phyloP scores from a whole-genome alignment of 2,113 vertebrate species.

The Crotalus tigris region DNA sequence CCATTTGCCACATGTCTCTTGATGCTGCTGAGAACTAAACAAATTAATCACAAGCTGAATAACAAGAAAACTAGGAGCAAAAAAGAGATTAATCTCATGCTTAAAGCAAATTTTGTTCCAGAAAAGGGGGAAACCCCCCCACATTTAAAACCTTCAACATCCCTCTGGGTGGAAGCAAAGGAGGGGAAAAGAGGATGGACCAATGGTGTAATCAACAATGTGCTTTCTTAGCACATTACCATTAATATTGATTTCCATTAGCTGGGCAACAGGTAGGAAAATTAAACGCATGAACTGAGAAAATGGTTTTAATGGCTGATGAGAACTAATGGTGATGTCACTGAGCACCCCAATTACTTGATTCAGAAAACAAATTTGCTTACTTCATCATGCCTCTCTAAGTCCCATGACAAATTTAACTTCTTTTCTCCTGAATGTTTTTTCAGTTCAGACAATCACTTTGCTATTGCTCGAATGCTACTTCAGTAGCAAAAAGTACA shows the following conservation, averaged over 20 bases:
- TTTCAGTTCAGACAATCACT: background rate
- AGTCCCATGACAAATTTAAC: background rate
- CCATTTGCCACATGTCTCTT: background rate
- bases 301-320: background rate
- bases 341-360: background rate
- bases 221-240: background rate
- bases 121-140: background rate
- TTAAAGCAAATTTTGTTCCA: background rate
- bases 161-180: background rate
- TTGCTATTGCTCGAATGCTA: background rate
- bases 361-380: background rate
- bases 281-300: background rate
- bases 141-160: background rate
- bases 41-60: slow-evolving; percentile 2
- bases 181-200: background rate
- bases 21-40: background rate
- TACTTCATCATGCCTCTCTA: too few species aligned
- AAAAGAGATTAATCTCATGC: background rate
- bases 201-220: background rate
- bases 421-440: background rate
- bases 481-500: background rate
- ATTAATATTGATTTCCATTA: background rate
- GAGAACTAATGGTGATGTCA: background rate
- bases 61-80: background rate
- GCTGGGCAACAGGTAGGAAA: background rate